Conservation (phyloP, 2,113 vertebrate species). For the Bos javanicus region DNA sequence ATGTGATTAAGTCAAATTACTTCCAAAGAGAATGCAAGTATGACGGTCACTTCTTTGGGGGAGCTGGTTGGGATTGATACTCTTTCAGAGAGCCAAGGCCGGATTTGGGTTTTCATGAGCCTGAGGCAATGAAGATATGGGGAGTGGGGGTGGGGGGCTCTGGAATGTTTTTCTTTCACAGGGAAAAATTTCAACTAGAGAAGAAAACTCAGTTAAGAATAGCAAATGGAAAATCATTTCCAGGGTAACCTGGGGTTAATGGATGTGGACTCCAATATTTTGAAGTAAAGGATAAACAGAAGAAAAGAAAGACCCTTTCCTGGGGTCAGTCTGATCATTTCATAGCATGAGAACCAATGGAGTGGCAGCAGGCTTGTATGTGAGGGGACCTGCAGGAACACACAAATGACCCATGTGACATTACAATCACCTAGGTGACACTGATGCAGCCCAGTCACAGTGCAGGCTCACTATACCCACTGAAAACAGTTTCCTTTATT, state of each 20-base stretch:
- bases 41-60: constrained; percentile 50
- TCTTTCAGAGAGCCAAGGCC: constrained; percentile 60
- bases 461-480: not conserved
- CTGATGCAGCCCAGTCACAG: not conserved
- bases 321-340: not conserved
- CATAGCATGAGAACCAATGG: not conserved
- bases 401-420: not conserved
- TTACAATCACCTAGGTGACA: not conserved
- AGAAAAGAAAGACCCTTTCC: not conserved
- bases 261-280: not conserved
- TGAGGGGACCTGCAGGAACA: not conserved
- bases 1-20: constrained; percentile 66
- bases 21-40: constrained; percentile 66
- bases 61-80: constrained; percentile 54
- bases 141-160: not conserved
- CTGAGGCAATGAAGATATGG: constrained; percentile 53
- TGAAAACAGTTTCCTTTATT: not conserved
- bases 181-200: constrained; percentile 31
- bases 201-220: not conserved
- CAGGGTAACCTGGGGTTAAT: not conserved
- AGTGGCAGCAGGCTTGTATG: not conserved
- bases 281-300: not conserved
- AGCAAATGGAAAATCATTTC: not conserved
- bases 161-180: constrained; percentile 47
- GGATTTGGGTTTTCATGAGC: constrained; percentile 58